Conservation (phyloP, 2,888 invertebrate genomes). For the Ornithoptera alexandrae region DNA sequence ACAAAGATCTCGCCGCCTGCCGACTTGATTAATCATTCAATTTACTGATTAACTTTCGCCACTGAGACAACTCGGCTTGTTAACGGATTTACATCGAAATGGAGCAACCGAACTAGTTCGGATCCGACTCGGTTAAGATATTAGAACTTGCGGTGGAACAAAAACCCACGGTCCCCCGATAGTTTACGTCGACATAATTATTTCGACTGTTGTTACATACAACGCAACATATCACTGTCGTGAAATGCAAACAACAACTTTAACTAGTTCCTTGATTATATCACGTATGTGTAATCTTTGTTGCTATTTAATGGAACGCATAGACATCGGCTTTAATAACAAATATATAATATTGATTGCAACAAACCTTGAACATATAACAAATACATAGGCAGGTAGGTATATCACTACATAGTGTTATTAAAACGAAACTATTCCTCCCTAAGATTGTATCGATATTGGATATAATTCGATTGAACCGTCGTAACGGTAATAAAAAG, state of each 20-base stretch:
- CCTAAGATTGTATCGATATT: too few relatives aligned
- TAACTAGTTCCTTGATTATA: background rate
- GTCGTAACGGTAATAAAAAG: background rate
- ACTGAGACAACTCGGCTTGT: conserved; percentile 58
- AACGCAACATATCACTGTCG: background rate
- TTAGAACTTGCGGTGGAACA: conserved; percentile 29
- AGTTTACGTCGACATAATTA: conserved; percentile 4
- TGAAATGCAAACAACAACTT: background rate
- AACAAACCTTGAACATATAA: background rate
- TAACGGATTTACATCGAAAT: conserved; percentile 69
- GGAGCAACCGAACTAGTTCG: conserved; percentile 53
- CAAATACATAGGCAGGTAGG: background rate
- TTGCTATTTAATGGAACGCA: background rate
- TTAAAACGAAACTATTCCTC: too few relatives aligned
- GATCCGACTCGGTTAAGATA: conserved; percentile 37
- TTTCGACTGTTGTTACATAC: background rate
- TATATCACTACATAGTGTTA: too few relatives aligned
- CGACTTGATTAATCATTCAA: conserved; percentile 76
- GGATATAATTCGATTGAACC: background rate
- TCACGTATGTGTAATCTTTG: background rate
- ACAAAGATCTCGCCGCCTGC: conserved; percentile 64
- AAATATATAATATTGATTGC: background rate
- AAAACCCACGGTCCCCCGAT: conserved; percentile 14
- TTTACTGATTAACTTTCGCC: conserved; percentile 69
- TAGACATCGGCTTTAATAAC: background rate